Conservation (phyloP, 1,140 invertebrate genomes). For the Brevipalpus yothersi region DNA sequence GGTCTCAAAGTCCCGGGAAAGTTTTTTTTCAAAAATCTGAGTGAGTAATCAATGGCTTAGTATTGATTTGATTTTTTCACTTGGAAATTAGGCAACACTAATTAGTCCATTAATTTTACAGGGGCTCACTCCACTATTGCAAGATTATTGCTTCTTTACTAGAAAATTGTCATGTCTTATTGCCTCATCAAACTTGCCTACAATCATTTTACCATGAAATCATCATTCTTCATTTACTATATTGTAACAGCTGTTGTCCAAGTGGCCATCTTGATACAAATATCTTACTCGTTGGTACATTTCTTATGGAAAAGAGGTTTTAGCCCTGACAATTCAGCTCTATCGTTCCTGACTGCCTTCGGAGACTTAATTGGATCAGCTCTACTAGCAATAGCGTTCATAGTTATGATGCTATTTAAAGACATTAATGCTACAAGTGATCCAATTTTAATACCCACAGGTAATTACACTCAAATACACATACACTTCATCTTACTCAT, state of each 20-base stretch:
- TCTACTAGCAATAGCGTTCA: conserved; percentile 55
- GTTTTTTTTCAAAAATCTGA: background rate
- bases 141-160: conserved; percentile 33
- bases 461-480: no score
- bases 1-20: background rate
- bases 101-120: background rate
- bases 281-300: conserved; percentile 27
- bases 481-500: no score
- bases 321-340: conserved; percentile 63
- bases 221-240: conserved; percentile 23
- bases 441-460: no score
- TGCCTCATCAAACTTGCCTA: conserved; percentile 24
- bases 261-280: conserved; percentile 22
- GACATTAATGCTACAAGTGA: no score
- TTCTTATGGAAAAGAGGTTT: conserved; percentile 23
- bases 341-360: conserved; percentile 67
- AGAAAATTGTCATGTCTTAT: conserved; percentile 29
- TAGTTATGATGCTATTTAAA: conserved; percentile 16
- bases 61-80: background rate
- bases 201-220: conserved; percentile 21
- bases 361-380: conserved; percentile 75
- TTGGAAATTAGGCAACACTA: background rate
- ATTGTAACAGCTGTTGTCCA: conserved; percentile 24
- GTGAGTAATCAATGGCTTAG: background rate
- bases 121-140: conserved; percentile 21